Conservation (phyloP, 2,113 vertebrate species). For the Aythya baeri region DNA sequence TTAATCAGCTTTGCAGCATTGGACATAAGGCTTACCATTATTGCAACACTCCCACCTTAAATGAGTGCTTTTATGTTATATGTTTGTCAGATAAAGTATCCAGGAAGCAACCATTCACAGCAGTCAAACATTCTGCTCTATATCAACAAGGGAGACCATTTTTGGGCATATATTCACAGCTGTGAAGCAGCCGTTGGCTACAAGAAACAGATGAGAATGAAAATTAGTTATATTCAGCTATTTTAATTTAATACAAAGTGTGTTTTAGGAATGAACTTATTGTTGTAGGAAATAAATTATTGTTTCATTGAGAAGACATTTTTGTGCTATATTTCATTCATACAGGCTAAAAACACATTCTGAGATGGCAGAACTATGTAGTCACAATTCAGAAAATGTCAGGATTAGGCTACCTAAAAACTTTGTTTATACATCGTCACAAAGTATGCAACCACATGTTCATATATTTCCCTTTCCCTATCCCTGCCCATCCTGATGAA, state of each 20-base stretch:
- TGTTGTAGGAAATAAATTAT: background rate
- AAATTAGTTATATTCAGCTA: background rate
- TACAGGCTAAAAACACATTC: background rate
- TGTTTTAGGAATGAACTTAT: background rate
- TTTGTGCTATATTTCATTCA: background rate
- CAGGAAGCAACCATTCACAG: conserved; percentile 31
- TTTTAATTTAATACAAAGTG: background rate
- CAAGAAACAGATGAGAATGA: background rate
- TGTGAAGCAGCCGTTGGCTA: background rate
- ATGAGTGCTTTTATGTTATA: background rate
- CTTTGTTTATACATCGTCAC: background rate
- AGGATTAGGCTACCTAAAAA: background rate
- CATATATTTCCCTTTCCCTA: background rate
- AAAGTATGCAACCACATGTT: background rate
- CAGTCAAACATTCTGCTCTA: background rate
- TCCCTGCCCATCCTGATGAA: background rate
- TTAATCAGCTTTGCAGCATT: conserved; percentile 34
- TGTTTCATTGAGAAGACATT: background rate
- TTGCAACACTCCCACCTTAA: background rate
- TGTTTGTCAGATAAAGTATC: background rate
- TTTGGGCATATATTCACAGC: background rate
- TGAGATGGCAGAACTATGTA: background rate
- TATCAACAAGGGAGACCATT: background rate
- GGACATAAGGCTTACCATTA: background rate
- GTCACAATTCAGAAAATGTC: background rate